Conservation (phyloP, 1,140 invertebrate species). For the Grapholita molesta region DNA sequence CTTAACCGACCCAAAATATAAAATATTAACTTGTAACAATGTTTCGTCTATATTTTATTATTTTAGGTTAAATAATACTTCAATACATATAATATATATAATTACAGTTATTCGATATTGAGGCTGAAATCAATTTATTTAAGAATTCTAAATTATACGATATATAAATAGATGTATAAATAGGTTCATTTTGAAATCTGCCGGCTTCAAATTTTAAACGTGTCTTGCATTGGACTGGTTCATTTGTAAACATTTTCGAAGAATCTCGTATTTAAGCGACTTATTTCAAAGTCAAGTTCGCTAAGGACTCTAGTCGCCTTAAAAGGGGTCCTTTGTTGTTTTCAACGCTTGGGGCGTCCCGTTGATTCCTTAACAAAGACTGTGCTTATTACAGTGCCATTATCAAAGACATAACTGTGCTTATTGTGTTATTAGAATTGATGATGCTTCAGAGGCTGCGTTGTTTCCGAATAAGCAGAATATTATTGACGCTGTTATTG, state of each 20-base stretch:
- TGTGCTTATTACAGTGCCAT: background rate
- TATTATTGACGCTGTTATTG: background rate
- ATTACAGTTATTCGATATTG: too few relatives aligned
- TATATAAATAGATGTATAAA: too few relatives aligned
- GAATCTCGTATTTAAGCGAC: background rate
- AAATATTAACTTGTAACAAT: too few relatives aligned
- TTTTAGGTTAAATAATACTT: too few relatives aligned
- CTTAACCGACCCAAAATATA: background rate
- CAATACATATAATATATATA: too few relatives aligned
- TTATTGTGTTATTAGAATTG: slow-evolving; percentile 4
- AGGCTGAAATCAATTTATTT: too few relatives aligned
- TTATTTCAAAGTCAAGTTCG: background rate
- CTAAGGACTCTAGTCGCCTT: background rate
- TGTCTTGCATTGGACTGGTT: too few relatives aligned
- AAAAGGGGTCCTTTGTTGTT: background rate
- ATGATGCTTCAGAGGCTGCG: background rate
- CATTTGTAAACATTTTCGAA: too few relatives aligned
- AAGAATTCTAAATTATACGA: too few relatives aligned
- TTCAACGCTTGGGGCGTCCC: background rate
- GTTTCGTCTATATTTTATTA: too few relatives aligned
- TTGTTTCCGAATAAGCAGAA: background rate
- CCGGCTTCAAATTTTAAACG: too few relatives aligned
- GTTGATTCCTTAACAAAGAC: slow-evolving; percentile 3
- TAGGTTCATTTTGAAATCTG: too few relatives aligned
- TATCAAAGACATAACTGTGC: slow-evolving; percentile 6